These are phyloP conservation scores for Solenopsis invicta DNA, from an alignment of 1,140 invertebrate species.

Conservation along the genomic window DNA sequence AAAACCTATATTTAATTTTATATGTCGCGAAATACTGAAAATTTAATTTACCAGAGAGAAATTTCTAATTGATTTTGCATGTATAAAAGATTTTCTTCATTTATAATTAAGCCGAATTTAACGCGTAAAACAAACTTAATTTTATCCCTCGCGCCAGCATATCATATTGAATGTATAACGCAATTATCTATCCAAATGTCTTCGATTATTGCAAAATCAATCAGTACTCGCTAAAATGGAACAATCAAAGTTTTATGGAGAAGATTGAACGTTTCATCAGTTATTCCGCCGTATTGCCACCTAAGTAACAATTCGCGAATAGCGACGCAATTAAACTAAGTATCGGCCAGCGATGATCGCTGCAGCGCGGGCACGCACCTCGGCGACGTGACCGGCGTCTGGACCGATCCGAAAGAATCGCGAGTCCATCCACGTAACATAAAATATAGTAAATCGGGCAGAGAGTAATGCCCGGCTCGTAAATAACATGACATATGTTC, in stretches of 20 bases:
- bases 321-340: slow-evolving; percentile 42
- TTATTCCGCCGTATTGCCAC: background rate
- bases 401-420: slow-evolving; percentile 79
- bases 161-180: slow-evolving; percentile 35
- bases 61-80: background rate
- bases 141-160: background rate
- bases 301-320: background rate
- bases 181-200: slow-evolving; percentile 70
- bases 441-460: slow-evolving; percentile 84
- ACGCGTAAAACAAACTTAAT: background rate
- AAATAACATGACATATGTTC: slow-evolving; percentile 86
- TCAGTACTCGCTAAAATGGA: slow-evolving; percentile 40
- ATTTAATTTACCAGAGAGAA: background rate
- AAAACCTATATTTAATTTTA: background rate
- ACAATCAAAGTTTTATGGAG: slow-evolving; percentile 10
- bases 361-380: slow-evolving; percentile 36
- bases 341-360: background rate
- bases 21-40: background rate
- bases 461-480: slow-evolving; percentile 84
- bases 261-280: background rate
- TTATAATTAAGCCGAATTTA: background rate
- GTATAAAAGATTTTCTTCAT: background rate
- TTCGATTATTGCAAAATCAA: slow-evolving; percentile 75
- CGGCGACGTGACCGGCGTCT: slow-evolving; percentile 68
- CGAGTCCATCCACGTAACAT: slow-evolving; percentile 82